phyloP scores from a whole-genome alignment of 2,113 vertebrate genomes.

The Ellobius talpinus region DNA sequence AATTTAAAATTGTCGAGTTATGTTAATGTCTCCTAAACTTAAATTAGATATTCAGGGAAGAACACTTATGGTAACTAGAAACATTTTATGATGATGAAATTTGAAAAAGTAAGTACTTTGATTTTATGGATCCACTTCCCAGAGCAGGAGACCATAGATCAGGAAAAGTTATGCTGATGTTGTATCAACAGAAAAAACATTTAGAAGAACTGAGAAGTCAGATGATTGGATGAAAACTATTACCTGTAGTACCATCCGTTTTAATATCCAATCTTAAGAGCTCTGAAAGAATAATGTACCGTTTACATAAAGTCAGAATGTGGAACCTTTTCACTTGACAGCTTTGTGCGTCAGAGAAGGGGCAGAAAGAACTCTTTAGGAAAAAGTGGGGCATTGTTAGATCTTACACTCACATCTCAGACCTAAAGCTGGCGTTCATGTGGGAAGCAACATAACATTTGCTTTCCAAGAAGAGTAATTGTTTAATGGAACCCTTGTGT shows the following conservation, averaged over 20 bases:
- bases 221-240: conserved; percentile 9
- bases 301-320: conserved; percentile 57
- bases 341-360: conserved; percentile 43
- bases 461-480: conserved; percentile 50
- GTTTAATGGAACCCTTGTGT: conserved; percentile 46
- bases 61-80: not conserved
- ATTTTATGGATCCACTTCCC: conserved; percentile 33
- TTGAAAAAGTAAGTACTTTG: conserved; percentile 29
- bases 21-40: conserved; percentile 47
- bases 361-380: conserved; percentile 56
- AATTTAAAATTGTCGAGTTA: not conserved
- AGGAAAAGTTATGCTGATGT: conserved; percentile 36
- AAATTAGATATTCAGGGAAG: conserved; percentile 14
- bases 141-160: not conserved
- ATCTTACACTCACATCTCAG: conserved; percentile 15
- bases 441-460: conserved; percentile 31
- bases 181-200: conserved; percentile 17
- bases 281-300: conserved; percentile 51
- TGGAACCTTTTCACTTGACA: conserved; percentile 47
- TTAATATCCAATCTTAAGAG: conserved; percentile 30
- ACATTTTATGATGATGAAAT: conserved; percentile 46
- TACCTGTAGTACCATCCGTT: conserved; percentile 8
- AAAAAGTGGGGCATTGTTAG: not conserved
- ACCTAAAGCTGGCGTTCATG: conserved; percentile 26
- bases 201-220: conserved; percentile 28